Conservation (phyloP, 1,140 invertebrate species). For the Platyscapa corneri region DNA sequence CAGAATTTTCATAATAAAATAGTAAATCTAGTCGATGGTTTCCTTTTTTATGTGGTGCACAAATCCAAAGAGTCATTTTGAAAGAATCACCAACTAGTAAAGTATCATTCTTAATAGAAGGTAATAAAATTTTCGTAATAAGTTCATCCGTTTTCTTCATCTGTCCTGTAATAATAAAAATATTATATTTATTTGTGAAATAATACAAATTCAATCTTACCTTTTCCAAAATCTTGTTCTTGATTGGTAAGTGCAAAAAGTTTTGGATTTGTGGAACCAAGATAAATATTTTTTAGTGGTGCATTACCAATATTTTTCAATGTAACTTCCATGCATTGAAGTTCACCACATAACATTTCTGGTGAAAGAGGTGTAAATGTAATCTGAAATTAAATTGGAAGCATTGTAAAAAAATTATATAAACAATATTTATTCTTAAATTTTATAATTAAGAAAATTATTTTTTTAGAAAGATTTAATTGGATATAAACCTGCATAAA, state of each 20-base stretch:
- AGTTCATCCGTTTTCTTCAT: slow-evolving; percentile 73
- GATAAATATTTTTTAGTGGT: slow-evolving; percentile 78
- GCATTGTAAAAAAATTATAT: neutral
- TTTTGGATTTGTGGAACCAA: slow-evolving; percentile 82
- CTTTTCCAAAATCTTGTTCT: slow-evolving; percentile 63
- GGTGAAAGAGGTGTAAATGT: slow-evolving; percentile 81
- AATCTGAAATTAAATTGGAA: slow-evolving; percentile 71
- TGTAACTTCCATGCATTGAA: slow-evolving; percentile 80
- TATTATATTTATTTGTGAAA: neutral
- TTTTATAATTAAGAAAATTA: neutral
- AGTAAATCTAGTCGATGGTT: slow-evolving; percentile 80
- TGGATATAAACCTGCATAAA: slow-evolving; percentile 78
- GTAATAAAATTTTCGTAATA: slow-evolving; percentile 73
- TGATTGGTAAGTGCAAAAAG: slow-evolving; percentile 78
- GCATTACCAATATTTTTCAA: slow-evolving; percentile 82
- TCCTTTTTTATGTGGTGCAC: slow-evolving; percentile 80
- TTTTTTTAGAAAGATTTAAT: neutral
- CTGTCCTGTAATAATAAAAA: slow-evolving; percentile 63
- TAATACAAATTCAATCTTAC: slow-evolving; percentile 60
- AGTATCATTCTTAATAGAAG: slow-evolving; percentile 59
- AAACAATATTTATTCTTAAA: neutral
- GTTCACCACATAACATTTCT: slow-evolving; percentile 83
- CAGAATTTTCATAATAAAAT: slow-evolving; percentile 82
- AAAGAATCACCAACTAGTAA: slow-evolving; percentile 77
- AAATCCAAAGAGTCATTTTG: slow-evolving; percentile 80